Evolutionary conservation across 1,140 invertebrate species (phyloP).

Genomic region (Littorina saxatilis): DNA sequence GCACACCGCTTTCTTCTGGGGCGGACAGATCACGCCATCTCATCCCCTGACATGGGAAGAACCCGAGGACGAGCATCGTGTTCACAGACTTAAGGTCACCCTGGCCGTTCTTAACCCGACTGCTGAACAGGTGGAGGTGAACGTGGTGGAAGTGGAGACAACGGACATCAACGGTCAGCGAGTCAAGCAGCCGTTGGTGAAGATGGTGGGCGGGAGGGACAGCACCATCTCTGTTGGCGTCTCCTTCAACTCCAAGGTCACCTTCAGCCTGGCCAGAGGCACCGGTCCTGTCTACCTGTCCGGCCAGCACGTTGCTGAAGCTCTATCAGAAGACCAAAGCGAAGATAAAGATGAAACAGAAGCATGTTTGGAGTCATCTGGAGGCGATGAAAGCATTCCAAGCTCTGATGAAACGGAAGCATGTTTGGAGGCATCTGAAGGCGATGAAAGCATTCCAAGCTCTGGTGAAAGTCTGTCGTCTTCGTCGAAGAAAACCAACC

Average conservation of each 20-base stretch:
- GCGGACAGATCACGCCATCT: background rate
- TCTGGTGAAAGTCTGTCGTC: too few species aligned
- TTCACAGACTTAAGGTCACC: background rate
- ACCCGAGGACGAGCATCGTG: background rate
- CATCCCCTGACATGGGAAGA: background rate
- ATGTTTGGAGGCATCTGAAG: too few species aligned
- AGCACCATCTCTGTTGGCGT: background rate
- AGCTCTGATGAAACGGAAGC: too few species aligned
- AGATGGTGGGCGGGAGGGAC: background rate
- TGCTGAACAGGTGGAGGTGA: background rate
- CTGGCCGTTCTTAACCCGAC: background rate
- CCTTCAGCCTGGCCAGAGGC: background rate
- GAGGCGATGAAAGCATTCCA: too few species aligned
- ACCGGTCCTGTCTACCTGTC: background rate
- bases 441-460: too few species aligned
- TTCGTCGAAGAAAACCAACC: too few species aligned
- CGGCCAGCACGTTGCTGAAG: background rate
- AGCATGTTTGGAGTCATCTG: too few species aligned
- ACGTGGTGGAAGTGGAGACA: constrained; percentile 4
- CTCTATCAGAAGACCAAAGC: background rate
- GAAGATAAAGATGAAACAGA: background rate
- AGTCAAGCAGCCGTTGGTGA: background rate
- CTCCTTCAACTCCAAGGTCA: background rate
- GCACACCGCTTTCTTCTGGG: background rate
- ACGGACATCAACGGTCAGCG: background rate